A percentile compares a stretch with the other conserved stretches of the same genome.
phyloP scores from a whole-genome alignment of 2,797 vertebrate species.

The Telmatherina bonti region DNA sequence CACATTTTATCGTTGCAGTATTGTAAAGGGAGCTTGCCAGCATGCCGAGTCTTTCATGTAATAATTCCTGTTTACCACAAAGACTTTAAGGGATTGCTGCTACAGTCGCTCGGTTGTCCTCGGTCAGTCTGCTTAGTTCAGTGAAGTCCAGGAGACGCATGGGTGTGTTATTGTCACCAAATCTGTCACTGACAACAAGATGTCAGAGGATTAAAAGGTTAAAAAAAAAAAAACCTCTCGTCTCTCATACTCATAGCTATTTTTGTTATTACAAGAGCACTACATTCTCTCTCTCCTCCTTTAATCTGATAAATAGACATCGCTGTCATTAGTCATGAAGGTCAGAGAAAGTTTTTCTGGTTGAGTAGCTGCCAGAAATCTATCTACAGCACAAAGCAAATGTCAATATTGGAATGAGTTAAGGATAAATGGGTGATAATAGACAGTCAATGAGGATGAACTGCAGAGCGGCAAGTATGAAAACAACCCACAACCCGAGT shows the following conservation, averaged over 20 bases:
- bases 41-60: neutral
- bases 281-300: neutral
- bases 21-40: too few relatives aligned
- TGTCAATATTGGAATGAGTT: too few relatives aligned
- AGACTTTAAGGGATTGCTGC: slow-evolving; percentile 30
- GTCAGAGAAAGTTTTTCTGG: neutral
- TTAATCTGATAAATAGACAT: neutral
- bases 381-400: too few relatives aligned
- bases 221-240: neutral
- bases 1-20: too few relatives aligned
- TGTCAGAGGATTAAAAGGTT: neutral
- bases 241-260: neutral
- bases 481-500: too few relatives aligned
- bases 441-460: too few relatives aligned
- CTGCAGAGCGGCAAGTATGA: too few relatives aligned
- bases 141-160: slow-evolving; percentile 20
- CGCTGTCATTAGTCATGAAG: neutral
- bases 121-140: slow-evolving; percentile 25
- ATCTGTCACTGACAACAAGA: slow-evolving; percentile 42
- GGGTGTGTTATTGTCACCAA: too few relatives aligned
- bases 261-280: neutral
- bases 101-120: slow-evolving; percentile 23
- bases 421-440: too few relatives aligned
- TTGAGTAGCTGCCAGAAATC: neutral
- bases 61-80: neutral